Evolutionary conservation across 2,797 vertebrate genomes (phyloP).

Genomic region (Microtus agrestis): DNA sequence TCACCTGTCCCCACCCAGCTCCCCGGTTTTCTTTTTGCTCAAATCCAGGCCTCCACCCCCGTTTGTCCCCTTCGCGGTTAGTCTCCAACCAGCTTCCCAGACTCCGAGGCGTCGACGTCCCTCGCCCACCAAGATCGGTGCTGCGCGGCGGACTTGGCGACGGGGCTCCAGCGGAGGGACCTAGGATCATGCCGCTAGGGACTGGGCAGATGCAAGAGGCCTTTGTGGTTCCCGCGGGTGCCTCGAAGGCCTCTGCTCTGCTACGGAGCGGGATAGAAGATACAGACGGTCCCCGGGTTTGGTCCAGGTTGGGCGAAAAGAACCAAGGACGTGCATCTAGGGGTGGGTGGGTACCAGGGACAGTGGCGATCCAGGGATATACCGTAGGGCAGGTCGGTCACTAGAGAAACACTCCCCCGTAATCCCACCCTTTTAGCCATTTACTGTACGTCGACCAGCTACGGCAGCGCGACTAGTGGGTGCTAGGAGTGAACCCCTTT

Average conservation of each 20-base stretch:
- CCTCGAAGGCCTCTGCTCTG: not conserved
- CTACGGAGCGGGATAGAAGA: not conserved
- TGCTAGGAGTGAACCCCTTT: not conserved
- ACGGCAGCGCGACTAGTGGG: not conserved
- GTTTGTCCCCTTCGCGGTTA: not conserved
- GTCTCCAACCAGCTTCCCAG: not conserved
- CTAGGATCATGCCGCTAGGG: not conserved
- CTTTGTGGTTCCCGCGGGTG: slow-evolving; percentile 79
- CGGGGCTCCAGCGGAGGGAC: not conserved
- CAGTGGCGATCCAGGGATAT: not conserved
- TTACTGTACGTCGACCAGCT: not conserved
- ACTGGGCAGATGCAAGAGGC: slow-evolving; percentile 37
- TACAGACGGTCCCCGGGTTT: not conserved
- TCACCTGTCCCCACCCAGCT: slow-evolving; percentile 65
- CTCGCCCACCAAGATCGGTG: slow-evolving; percentile 3
- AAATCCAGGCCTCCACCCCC: not conserved
- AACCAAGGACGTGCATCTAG: not conserved
- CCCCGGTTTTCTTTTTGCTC: not conserved
- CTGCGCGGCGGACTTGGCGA: not conserved
- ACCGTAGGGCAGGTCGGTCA: not conserved
- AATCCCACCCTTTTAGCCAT: not conserved
- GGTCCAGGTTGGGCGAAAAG: not conserved
- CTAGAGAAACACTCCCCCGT: not conserved
- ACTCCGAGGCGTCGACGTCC: slow-evolving; percentile 8
- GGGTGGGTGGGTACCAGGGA: not conserved